These are phyloP conservation scores for Pogonomyrmex barbatus DNA, from an alignment of 1,140 invertebrate species.

Conservation along the genomic window DNA sequence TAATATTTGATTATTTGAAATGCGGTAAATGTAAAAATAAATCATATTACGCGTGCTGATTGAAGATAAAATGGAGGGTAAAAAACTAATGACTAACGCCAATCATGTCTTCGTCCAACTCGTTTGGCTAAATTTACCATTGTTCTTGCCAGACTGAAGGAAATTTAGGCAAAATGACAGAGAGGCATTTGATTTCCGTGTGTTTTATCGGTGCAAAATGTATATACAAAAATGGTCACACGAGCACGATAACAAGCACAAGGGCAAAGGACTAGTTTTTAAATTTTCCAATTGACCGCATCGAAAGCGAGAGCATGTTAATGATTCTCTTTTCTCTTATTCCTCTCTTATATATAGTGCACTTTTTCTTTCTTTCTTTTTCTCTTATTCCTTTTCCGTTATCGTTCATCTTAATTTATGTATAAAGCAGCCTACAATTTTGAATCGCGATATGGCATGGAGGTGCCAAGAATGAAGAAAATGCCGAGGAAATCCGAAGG, in stretches of 20 bases:
- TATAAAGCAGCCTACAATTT: constrained; percentile 74
- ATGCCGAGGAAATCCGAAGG: constrained; percentile 72
- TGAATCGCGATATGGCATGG: constrained; percentile 59
- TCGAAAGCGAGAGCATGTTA: constrained; percentile 67
- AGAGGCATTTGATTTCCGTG: constrained; percentile 47
- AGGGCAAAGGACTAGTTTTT: constrained; percentile 69
- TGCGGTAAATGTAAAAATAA: neutral
- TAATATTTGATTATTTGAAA: neutral
- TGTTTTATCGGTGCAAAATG: constrained; percentile 71
- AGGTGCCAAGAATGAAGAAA: constrained; percentile 59
- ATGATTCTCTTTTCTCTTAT: constrained; percentile 60
- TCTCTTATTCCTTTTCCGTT: neutral
- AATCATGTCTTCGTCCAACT: constrained; percentile 24
- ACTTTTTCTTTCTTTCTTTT: neutral
- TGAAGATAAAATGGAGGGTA: neutral
- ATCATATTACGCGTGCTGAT: constrained; percentile 15
- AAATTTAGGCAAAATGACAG: constrained; percentile 51
- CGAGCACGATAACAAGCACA: constrained; percentile 65
- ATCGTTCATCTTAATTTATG: constrained; percentile 51
- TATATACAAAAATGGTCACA: constrained; percentile 55
- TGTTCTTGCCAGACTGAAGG: constrained; percentile 21
- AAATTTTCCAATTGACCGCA: constrained; percentile 72
- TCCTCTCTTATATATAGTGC: neutral
- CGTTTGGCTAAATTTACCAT: constrained; percentile 28
- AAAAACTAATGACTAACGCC: constrained; percentile 37